Evolutionary conservation across 2,888 invertebrate genomes (phyloP).

Genomic region (Andrena hattorfiana): DNA sequence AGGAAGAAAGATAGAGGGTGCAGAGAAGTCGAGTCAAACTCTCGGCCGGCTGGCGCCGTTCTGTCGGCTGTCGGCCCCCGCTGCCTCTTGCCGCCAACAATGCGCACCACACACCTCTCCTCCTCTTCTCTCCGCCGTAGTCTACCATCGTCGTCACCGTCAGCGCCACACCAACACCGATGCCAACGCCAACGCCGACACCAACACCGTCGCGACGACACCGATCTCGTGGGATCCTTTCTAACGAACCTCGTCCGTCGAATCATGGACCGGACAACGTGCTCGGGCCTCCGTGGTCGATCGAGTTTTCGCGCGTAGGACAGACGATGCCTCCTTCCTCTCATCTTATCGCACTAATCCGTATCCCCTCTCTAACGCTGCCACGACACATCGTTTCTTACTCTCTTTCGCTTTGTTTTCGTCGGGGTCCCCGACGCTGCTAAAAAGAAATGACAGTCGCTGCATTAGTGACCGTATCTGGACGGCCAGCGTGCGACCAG

Average conservation of each 20-base stretch:
- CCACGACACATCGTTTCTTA: too few relatives aligned
- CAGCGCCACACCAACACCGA: constrained; percentile 26
- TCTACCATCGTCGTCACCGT: constrained; percentile 48
- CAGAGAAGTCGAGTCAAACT: constrained; percentile 73
- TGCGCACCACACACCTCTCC: constrained; percentile 69
- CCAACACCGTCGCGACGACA: constrained; percentile 28
- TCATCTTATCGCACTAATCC: not conserved
- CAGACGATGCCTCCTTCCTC: constrained; percentile 1
- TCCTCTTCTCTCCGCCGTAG: constrained; percentile 44
- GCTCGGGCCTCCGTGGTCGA: constrained; percentile 14
- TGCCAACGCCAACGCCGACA: constrained; percentile 12
- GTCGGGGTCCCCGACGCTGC: constrained; percentile 5
- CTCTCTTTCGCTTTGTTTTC: accelerated
- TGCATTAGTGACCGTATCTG: constrained; percentile 3
- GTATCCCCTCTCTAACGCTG: too few relatives aligned
- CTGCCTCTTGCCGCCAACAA: constrained; percentile 78
- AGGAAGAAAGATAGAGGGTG: constrained; percentile 46
- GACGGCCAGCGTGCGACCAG: constrained; percentile 14
- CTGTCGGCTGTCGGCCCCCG: constrained; percentile 81
- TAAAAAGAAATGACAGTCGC: constrained; percentile 10
- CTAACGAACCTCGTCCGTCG: constrained; percentile 31
- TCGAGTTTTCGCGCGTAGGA: constrained; percentile 18
- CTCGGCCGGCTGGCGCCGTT: constrained; percentile 79
- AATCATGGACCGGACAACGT: constrained; percentile 16
- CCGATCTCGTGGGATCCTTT: constrained; percentile 45